These are phyloP conservation scores for Plecturocebus donacophilus DNA, from an alignment of 2,113 vertebrate genomes.

Conservation along the genomic window DNA sequence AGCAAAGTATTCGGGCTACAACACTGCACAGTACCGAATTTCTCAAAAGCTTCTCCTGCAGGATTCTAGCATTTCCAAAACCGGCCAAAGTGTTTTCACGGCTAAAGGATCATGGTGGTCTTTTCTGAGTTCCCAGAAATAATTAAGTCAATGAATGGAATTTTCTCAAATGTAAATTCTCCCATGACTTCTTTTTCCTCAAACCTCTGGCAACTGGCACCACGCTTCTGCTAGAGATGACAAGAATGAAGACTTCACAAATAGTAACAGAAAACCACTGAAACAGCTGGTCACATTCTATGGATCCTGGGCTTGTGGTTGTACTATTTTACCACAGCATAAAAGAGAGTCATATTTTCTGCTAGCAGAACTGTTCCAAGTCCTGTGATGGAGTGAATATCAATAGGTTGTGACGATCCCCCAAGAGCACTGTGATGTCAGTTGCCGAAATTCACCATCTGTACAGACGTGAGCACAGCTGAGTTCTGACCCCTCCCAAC, in stretches of 20 bases:
- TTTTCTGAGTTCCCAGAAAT: constrained; percentile 78
- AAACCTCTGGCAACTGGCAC: constrained; percentile 68
- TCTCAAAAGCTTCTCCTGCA: constrained; percentile 40
- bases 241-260: constrained; percentile 71
- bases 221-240: constrained; percentile 54
- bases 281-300: constrained; percentile 50
- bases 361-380: not conserved
- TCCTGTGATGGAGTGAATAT: not conserved
- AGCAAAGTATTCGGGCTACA: not conserved
- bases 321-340: not conserved
- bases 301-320: not conserved
- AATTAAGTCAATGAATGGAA: constrained; percentile 80
- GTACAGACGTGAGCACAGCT: not conserved
- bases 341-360: not conserved
- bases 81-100: not conserved
- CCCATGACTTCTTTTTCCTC: constrained; percentile 50
- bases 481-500: not conserved
- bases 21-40: not conserved
- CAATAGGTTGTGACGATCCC: not conserved
- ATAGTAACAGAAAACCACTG: constrained; percentile 64
- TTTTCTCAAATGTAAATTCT: constrained; percentile 77
- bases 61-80: constrained; percentile 24
- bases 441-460: not conserved
- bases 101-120: constrained; percentile 73
- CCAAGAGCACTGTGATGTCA: not conserved